Percentiles rank a stretch among this genome's conserved stretches.
Evolutionary conservation across 2,888 invertebrate genomes (phyloP).

Genomic region (Drosophila incognita): DNA sequence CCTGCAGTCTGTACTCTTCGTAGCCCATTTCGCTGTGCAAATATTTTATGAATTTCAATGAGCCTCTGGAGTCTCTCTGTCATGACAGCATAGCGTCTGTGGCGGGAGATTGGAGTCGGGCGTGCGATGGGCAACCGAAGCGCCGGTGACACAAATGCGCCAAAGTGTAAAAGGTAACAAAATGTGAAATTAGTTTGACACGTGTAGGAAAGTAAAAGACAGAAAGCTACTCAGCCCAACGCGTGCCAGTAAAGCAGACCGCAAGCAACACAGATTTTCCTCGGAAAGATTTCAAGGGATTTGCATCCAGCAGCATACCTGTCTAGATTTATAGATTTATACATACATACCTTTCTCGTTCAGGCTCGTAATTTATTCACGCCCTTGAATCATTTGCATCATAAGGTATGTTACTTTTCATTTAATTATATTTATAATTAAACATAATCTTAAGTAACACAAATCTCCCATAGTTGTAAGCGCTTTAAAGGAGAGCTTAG

Average conservation of each 20-base stretch:
- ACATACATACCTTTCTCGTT: not conserved
- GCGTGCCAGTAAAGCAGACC: conserved; percentile 34
- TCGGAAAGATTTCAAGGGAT: conserved; percentile 27
- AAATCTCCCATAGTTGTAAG: conserved; percentile 1
- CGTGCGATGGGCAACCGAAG: conserved; percentile 6
- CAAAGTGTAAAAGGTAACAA: conserved; percentile 73
- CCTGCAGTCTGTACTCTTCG: conserved; percentile 59
- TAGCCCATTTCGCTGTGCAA: conserved; percentile 76
- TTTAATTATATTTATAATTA: conserved; percentile 10
- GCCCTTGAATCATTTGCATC: conserved; percentile 1
- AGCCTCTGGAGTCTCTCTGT: conserved; percentile 50
- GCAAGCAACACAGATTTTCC: conserved; percentile 34
- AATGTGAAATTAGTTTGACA: conserved; percentile 79
- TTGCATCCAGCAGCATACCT: conserved; percentile 13
- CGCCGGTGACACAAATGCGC: conserved; percentile 66
- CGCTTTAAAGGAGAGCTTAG: not conserved
- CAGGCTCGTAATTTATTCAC: conserved; percentile 7
- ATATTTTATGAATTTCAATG: conserved; percentile 79
- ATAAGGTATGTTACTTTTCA: conserved; percentile 1
- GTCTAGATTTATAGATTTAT: conserved; percentile 24
- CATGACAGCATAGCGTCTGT: not conserved
- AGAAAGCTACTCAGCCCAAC: conserved; percentile 47
- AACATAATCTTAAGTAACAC: not conserved
- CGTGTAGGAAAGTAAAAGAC: conserved; percentile 63
- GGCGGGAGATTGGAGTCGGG: not conserved